Conservation (phyloP, 2,113 vertebrate genomes). For the Silurus asotus region DNA sequence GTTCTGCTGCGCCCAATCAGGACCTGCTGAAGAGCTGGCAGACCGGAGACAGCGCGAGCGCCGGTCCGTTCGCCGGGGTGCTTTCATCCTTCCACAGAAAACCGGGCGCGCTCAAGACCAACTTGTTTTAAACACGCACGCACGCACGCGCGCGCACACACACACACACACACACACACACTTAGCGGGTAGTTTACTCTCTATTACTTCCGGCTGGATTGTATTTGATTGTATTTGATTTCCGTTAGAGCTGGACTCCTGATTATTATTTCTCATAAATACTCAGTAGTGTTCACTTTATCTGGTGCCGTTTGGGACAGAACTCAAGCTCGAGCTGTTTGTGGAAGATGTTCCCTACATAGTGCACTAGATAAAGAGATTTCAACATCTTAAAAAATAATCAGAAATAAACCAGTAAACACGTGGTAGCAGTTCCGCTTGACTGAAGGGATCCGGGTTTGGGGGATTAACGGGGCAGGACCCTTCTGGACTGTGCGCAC, state of each 20-base stretch:
- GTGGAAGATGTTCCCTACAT: background rate
- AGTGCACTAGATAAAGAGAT: background rate
- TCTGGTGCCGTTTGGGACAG: background rate
- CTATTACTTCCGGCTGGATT: background rate
- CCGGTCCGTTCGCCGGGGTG: constrained; percentile 91
- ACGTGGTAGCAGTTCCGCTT: background rate
- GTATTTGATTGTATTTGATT: background rate
- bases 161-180: background rate
- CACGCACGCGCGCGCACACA: constrained; percentile 8
- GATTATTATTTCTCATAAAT: constrained; percentile 32
- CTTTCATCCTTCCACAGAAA: constrained; percentile 95
- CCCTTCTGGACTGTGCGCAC: background rate
- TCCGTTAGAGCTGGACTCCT: constrained; percentile 53
- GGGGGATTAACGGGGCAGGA: background rate
- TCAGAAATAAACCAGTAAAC: background rate
- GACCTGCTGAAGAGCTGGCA: constrained; percentile 95
- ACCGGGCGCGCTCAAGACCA: constrained; percentile 85
- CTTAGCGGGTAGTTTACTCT: background rate
- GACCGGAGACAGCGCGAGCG: constrained; percentile 84
- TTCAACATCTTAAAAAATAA: background rate
- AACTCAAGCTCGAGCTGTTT: background rate
- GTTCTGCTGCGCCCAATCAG: constrained; percentile 72
- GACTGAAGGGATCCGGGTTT: background rate
- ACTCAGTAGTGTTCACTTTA: background rate
- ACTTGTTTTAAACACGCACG: constrained; percentile 84